phyloP scores from a whole-genome alignment of 2,888 invertebrate genomes.

The Spodoptera picta region DNA sequence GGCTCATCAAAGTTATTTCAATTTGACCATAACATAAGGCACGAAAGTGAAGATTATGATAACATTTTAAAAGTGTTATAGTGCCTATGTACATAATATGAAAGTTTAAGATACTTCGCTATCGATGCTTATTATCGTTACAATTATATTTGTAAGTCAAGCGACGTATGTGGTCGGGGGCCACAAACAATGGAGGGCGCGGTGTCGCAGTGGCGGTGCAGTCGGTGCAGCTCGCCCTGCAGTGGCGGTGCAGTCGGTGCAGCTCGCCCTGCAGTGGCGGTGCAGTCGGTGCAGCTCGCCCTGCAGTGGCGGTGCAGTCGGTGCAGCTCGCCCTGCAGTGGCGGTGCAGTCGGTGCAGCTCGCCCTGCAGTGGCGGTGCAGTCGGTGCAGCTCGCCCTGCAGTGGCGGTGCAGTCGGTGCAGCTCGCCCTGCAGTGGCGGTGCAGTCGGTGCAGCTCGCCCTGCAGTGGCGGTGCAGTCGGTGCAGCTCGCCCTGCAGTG shows the following conservation, averaged over 20 bases:
- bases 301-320: conserved; percentile 56
- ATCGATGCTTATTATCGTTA: too few relatives aligned
- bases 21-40: too few relatives aligned
- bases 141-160: too few relatives aligned
- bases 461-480: background rate
- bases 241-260: conserved; percentile 9
- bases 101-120: too few relatives aligned
- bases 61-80: too few relatives aligned
- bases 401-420: conserved; percentile 57
- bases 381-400: background rate
- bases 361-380: conserved; percentile 4
- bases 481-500: conserved; percentile 76
- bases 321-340: background rate
- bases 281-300: conserved; percentile 69
- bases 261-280: background rate
- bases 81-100: too few relatives aligned
- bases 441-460: background rate
- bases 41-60: too few relatives aligned
- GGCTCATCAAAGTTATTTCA: too few relatives aligned
- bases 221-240: conserved; percentile 64
- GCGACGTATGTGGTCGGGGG: too few relatives aligned
- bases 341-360: conserved; percentile 73
- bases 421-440: conserved; percentile 69
- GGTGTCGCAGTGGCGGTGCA: conserved; percentile 62
- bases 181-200: too few relatives aligned